Evolutionary conservation across 2,888 invertebrate species (phyloP), one percentile per base, ranked within the genome.

Genomic region (Stratiomys singularior): DNA sequence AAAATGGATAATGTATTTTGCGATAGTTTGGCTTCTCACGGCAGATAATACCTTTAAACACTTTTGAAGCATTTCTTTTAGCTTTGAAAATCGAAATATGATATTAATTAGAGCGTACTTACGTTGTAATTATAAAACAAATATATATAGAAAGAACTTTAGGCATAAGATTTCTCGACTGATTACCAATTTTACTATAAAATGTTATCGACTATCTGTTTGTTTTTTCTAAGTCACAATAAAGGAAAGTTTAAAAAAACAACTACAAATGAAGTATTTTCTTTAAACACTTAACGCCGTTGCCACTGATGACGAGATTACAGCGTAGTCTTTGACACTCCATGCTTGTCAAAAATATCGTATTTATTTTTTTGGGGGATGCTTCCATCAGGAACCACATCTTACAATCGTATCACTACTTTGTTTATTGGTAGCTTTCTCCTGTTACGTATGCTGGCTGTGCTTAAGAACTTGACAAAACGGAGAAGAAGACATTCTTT

Each of bases 151-250:
- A 23, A 64, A 4, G 18, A 58, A 74, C 37, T 21, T 30, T 74
- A 74, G 44, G 25, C 11, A 60, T 74, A 74, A 72, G 72, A 74
- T 60, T 74, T 76, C 46, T 76, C 76, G 76, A 76, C 76, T 76
- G 76, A 76, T 63, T 76, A 76, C 63, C 44, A 74, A 74, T 74
- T 74, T 74, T 58, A 74, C 60, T 74, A 74, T 74, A 69, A 47
- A 69, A 69, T 69, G 69, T 69, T 69, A 69, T 69, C 23, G 47
- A 69, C 69, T 69, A 69, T 69, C 69, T 69, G 69, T 69, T 69
- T 69, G 69, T 69, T 69, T 69, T 67, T 69, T 47, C 47, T 47
- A 69, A 69, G 30, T 69, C 46, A 69, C 47, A 69, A 69, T 30
- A 69, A 69, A 69, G 23, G 23, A 13, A 21, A 18, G 52, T 37